Evolutionary conservation across 2,888 invertebrate genomes (phyloP).

Genomic region (Enchytraeus crypticus): DNA sequence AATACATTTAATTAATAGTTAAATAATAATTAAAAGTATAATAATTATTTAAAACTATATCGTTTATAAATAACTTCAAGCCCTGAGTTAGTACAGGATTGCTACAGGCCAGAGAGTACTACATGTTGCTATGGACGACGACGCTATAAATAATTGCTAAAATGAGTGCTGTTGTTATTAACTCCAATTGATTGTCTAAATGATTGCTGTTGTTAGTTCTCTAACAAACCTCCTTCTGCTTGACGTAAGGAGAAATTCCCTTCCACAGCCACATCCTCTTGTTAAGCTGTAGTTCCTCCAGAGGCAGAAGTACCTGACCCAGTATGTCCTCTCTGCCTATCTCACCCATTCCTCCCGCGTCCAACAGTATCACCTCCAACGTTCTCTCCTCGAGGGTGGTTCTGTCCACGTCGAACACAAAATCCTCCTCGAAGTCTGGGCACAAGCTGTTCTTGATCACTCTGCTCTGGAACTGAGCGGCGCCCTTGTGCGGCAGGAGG

Average conservation of each 20-base stretch:
- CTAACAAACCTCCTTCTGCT: conserved; percentile 12
- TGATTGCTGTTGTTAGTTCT: too few species aligned
- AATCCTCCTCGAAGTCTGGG: conserved; percentile 63
- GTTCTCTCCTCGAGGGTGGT: conserved; percentile 32
- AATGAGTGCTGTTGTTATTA: too few species aligned
- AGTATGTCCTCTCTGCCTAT: conserved; percentile 58
- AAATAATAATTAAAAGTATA: too few species aligned
- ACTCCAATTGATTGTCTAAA: too few species aligned
- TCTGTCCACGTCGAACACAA: conserved; percentile 57
- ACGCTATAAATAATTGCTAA: too few species aligned
- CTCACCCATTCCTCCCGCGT: conserved; percentile 55
- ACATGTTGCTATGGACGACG: too few species aligned
- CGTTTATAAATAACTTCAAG: too few species aligned
- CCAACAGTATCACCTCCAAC: conserved; percentile 58
- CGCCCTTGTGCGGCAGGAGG: conserved; percentile 75
- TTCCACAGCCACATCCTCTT: conserved; percentile 18
- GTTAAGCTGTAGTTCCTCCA: conserved; percentile 53
- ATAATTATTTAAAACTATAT: too few species aligned
- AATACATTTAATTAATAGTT: too few species aligned
- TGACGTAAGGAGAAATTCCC: conserved; percentile 17
- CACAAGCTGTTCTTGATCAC: conserved; percentile 60
- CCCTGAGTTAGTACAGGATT: too few species aligned
- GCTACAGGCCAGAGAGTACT: too few species aligned
- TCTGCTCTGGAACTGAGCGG: conserved; percentile 49
- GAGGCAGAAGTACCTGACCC: conserved; percentile 56